Base-by-base conservation (phyloP, 2,113 vertebrate genomes). In the Siniperca chuatsi region DNA sequence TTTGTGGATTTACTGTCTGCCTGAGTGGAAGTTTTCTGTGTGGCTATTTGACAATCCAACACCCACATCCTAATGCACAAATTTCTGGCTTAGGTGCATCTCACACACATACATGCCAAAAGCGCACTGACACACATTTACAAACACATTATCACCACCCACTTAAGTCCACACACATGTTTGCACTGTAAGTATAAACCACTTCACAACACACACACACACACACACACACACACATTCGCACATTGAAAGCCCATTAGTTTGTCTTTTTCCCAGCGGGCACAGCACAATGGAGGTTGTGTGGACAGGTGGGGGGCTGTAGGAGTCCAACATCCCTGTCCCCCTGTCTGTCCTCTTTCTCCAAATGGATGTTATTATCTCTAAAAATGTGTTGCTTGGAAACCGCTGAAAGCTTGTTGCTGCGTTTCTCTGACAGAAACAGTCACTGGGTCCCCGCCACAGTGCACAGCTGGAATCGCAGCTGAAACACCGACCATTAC, bases 301-400 rank as follows among this genome's bases (percentile, higher is more conserved):
- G 72, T 85, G 84, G 86, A 91, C 92, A 81, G 93, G 90, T 89
- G 87, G 89, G 77, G 86, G 92, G 85, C 86, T 89, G 60, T 95
- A 92, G 90, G 84, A 92, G 88, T 90, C 65, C 83, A 83, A 67
- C 54, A 74, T 75, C 85, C 35, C 79, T 48, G 21, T 79, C 81
- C 72, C 33, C 33, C 67, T 52, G 66, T 70, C 60, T 66, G 65
- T 86, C 81, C 80, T 76, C 62, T 81, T 80, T 79, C 29, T 68
- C 61, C 79, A 90, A 89, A 94, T 87, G 92, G 94, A 95, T 96
- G 87, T 89, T 90, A 92, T 94, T 90, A 89, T 79, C 69, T 89
- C 85, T 68, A 81, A 95, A 92, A 93, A 96, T 95, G 94, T 44
- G 89, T 94, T 92, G 87, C 94, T 82, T 87, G 89, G 93, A 94